phyloP scores from a whole-genome alignment of 2,113 vertebrate genomes.

The Eptesicus fuscus region DNA sequence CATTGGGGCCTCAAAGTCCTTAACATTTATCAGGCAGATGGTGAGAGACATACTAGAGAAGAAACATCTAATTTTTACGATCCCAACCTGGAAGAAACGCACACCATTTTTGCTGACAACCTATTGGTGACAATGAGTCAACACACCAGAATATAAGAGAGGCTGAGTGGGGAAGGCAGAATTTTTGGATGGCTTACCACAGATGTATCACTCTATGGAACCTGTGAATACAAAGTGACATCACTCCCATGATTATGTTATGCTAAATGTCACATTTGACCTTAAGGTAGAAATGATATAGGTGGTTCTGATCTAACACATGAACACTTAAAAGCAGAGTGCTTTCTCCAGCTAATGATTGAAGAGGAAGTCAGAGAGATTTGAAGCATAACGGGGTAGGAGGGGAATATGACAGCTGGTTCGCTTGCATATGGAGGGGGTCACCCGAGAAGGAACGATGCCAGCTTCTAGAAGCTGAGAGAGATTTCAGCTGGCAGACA shows the following conservation, averaged over 20 bases:
- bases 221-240: neutral
- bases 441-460: neutral
- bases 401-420: neutral
- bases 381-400: neutral
- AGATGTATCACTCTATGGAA: neutral
- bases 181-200: neutral
- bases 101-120: neutral
- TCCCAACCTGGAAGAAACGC: neutral
- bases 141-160: neutral
- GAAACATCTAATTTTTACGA: neutral
- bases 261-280: neutral
- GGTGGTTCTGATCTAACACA: neutral
- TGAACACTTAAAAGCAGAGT: neutral
- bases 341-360: neutral
- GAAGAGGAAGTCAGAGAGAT: neutral
- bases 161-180: neutral
- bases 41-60: neutral
- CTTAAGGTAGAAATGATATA: neutral
- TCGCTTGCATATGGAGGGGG: neutral
- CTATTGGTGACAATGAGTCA: neutral
- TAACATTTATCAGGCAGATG: neutral
- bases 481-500: neutral
- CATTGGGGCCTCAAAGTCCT: neutral
- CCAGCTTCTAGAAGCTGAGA: neutral
- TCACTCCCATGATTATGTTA: neutral